Conservation (phyloP, 2,113 vertebrate species). For the Chaenogobius annularis region DNA sequence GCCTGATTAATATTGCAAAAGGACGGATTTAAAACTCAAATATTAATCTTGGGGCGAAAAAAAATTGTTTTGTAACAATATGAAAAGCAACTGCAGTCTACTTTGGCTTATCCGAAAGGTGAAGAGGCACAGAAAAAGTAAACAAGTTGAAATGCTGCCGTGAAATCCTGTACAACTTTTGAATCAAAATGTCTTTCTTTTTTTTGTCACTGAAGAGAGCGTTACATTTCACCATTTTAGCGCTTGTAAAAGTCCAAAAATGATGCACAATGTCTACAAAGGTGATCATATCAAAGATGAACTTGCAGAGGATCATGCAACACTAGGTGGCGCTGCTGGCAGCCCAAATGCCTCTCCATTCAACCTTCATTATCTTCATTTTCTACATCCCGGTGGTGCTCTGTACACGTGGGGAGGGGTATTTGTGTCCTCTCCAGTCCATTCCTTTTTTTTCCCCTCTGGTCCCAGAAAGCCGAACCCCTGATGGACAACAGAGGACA, state of each 20-base stretch:
- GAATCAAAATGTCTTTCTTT: conserved; percentile 47
- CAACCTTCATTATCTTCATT: conserved; percentile 57
- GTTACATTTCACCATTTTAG: conserved; percentile 56
- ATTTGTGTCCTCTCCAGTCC: conserved; percentile 39
- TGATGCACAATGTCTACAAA: conserved; percentile 54
- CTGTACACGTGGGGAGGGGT: conserved; percentile 52
- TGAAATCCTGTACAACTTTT: conserved; percentile 62
- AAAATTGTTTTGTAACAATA: conserved; percentile 42
- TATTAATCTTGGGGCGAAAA: conserved; percentile 54
- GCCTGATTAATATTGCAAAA: conserved; percentile 53
- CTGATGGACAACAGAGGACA: conserved; percentile 54
- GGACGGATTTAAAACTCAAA: conserved; percentile 70
- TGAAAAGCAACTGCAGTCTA: conserved; percentile 76
- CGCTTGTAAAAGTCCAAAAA: conserved; percentile 60
- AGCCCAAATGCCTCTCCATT: conserved; percentile 57
- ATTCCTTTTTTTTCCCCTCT: conserved; percentile 25
- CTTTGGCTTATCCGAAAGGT: conserved; percentile 78
- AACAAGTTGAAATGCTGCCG: conserved; percentile 62
- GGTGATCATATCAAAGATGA: conserved; percentile 58
- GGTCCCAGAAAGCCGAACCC: conserved; percentile 41
- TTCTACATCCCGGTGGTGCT: conserved; percentile 55
- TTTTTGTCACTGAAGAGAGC: conserved; percentile 42
- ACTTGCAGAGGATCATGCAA: conserved; percentile 76
- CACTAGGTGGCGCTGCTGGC: conserved; percentile 53
- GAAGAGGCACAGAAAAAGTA: conserved; percentile 76